Evolutionary conservation across 2,113 vertebrate genomes (phyloP).

Genomic region (Carollia perspicillata): DNA sequence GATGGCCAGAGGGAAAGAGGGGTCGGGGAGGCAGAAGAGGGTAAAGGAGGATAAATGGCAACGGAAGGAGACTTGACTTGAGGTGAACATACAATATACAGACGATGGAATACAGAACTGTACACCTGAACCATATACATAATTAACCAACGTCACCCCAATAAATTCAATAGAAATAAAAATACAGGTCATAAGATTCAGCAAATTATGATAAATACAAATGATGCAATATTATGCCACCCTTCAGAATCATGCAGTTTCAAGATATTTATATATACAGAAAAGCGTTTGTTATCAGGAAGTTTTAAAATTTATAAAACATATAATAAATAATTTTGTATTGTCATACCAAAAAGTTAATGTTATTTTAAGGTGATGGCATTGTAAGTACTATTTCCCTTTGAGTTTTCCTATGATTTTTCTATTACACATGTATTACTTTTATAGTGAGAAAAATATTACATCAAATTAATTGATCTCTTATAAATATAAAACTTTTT

Average conservation of each 20-base stretch:
- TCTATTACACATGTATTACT: neutral
- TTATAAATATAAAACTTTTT: neutral
- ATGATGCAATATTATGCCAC: neutral
- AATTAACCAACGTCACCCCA: neutral
- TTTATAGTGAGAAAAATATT: constrained; percentile 1
- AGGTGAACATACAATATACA: neutral
- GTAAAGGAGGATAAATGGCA: neutral
- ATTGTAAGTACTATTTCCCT: neutral
- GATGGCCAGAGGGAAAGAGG: neutral
- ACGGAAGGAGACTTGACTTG: neutral
- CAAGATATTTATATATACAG: neutral
- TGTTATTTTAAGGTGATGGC: neutral
- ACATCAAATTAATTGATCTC: neutral
- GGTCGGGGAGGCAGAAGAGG: neutral
- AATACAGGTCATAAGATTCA: neutral
- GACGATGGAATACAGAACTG: neutral
- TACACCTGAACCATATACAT: neutral
- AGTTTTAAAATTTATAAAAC: constrained; percentile 24
- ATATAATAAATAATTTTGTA: neutral
- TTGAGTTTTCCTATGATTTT: neutral
- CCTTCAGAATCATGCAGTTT: neutral
- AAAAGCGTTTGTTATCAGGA: neutral
- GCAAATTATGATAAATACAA: constrained; percentile 27
- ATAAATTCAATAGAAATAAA: neutral
- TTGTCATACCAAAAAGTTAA: constrained; percentile 7